Evolutionary conservation across 2,113 vertebrate genomes (phyloP).

Genomic region (Nettapus auritus): DNA sequence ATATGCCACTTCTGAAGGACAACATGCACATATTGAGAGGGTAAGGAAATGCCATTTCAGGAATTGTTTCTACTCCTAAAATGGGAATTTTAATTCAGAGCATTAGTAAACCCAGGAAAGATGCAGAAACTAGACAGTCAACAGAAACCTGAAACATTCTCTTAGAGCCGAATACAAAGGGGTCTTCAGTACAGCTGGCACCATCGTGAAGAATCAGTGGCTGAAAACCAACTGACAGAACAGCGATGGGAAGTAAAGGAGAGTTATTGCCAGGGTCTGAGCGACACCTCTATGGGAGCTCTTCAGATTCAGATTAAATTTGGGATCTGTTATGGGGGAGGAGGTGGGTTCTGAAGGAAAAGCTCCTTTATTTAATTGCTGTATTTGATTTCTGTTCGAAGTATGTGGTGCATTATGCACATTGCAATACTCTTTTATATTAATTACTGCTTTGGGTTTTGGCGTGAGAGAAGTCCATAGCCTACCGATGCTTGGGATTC

Average conservation of each 20-base stretch:
- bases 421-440: neutral
- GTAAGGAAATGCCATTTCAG: neutral
- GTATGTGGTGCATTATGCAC: neutral
- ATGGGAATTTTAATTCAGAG: neutral
- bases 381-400: neutral
- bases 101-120: neutral
- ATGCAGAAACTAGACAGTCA: neutral
- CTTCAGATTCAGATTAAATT: neutral
- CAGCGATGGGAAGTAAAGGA: neutral
- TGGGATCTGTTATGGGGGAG: neutral
- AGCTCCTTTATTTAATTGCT: neutral
- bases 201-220: neutral
- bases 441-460: neutral
- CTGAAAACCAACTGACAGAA: neutral
- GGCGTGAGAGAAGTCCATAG: neutral
- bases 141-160: neutral
- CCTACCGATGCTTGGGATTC: neutral
- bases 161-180: neutral
- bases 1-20: neutral
- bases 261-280: neutral
- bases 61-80: neutral
- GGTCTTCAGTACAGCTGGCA: neutral
- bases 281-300: neutral
- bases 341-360: neutral
- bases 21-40: neutral